Evolutionary conservation across 2,113 vertebrate species (phyloP).

Genomic region (Myotis davidii): DNA sequence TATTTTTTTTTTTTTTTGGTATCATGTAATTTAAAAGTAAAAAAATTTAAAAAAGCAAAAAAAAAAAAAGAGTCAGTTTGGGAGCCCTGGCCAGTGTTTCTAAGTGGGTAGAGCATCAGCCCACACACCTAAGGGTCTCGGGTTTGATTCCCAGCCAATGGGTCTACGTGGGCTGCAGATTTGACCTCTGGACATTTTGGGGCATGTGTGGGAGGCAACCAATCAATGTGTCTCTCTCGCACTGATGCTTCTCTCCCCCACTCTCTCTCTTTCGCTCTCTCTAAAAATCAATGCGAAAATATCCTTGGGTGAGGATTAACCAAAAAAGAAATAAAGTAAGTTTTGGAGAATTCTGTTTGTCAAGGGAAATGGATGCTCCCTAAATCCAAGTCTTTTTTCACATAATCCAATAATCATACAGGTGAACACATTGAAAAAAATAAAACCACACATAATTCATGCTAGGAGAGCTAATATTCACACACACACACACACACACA

Average conservation of each 20-base stretch:
- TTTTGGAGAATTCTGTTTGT: neutral
- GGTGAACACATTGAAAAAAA: neutral
- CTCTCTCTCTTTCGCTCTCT: too few species aligned
- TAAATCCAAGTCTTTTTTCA: neutral
- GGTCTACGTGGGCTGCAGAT: too few species aligned
- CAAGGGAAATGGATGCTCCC: neutral
- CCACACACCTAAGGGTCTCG: too few species aligned
- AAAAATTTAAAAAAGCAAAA: neutral
- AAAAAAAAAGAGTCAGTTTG: too few species aligned
- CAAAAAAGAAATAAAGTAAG: neutral
- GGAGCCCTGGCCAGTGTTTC: neutral
- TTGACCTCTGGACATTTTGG: too few species aligned
- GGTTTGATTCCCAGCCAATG: too few species aligned
- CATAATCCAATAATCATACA: neutral
- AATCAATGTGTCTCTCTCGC: too few species aligned
- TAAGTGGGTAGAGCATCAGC: too few species aligned
- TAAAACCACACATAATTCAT: neutral
- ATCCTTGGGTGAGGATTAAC: too few species aligned
- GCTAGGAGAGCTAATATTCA: neutral
- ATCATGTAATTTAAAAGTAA: neutral
- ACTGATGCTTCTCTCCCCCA: too few species aligned
- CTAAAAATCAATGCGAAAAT: too few species aligned
- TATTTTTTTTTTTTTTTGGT: neutral
- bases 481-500: neutral
- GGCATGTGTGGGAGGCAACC: too few species aligned